Base-by-base conservation (phyloP, 2,888 invertebrate genomes). In the Tenthredo notha region DNA sequence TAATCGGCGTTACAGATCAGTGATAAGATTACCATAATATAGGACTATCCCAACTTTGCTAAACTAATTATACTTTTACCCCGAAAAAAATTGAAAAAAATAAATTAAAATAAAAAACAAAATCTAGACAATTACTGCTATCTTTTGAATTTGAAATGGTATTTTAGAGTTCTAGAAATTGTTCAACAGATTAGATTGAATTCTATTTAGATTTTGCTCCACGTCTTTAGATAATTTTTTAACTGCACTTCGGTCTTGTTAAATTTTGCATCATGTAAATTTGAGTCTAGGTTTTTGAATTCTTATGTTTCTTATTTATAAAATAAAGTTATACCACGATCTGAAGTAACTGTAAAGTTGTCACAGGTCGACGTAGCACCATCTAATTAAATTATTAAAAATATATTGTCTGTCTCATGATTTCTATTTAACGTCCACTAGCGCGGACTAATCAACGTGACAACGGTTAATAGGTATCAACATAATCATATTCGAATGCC, bases 381-480 rank as follows among this genome's bases (percentile, higher is more conserved):
- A 74, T 43, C 40, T 74, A 21, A 15, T 43, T 12, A 43, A 74
- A 74, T 43, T 74, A 74, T 74, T 29, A 6, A 12, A 43, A 43
- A 25, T 29, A 21, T 40, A 43, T 74, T 21, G 43, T 74, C 1
- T 10, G 40, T 74, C 18, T 40, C 43, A 74, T 74, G 43, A 21
- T 40, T 43, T 9, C 12, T 43, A 74, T 74, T 43, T 43, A 43
- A 40, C 72, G 72, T 37, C 29, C 72, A 74, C 72, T 74, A 21
- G 25, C 72, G 43, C 72, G 72, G 72, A 74, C 72, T 43, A 43
- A 74, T 74, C 40, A 43, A 74, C 72, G 72, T 74, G 72, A 74
- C 72, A 40, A 25, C 43, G 43, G 25, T 43, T 74, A 43, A 74
- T 74, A n/a, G 72, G 10, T 43, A 43, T 74, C 72, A 74, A 74